Percentiles rank a stretch among this genome's conserved stretches.
Conservation (phyloP, 2,797 vertebrate species). For the Ciconia nigra region DNA sequence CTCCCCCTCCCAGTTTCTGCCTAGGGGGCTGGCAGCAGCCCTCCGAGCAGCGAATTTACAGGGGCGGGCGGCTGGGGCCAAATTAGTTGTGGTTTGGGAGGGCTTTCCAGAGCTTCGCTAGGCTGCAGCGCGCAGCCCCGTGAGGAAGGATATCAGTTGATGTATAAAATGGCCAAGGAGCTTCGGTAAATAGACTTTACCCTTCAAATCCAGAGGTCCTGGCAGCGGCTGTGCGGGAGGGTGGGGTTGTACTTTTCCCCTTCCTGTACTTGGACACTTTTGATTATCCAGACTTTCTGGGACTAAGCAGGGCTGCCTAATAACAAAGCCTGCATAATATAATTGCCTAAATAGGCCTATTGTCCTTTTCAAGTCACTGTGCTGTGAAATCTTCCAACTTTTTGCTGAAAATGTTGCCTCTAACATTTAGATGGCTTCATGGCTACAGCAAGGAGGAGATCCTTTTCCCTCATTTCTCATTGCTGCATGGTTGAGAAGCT, state of each 20-base stretch:
- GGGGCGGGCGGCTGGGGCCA: background rate
- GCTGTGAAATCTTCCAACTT: conserved; percentile 47
- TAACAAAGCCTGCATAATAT: conserved; percentile 57
- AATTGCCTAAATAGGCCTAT: conserved; percentile 62
- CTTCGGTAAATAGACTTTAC: conserved; percentile 41
- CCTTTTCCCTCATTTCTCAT: background rate
- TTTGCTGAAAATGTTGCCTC: background rate
- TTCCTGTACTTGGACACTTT: conserved; percentile 63
- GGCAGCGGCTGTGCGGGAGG: conserved; percentile 35
- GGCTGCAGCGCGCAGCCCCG: background rate
- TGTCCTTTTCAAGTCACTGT: conserved; percentile 31
- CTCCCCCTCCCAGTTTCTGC: background rate
- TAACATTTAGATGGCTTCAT: background rate
- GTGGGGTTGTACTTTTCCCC: conserved; percentile 66
- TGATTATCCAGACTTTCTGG: conserved; percentile 61
- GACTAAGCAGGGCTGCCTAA: conserved; percentile 47
- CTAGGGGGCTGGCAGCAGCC: background rate
- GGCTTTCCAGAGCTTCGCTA: conserved; percentile 22
- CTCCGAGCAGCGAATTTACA: background rate
- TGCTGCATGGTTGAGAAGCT: background rate
- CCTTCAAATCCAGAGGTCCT: conserved; percentile 45
- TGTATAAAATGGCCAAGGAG: conserved; percentile 41
- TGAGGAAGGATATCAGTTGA: conserved; percentile 39
- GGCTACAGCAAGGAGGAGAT: background rate
- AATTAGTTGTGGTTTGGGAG: conserved; percentile 21